These are phyloP conservation scores for Acheta domesticus DNA, from an alignment of 2,888 invertebrate species.

Conservation along the genomic window DNA sequence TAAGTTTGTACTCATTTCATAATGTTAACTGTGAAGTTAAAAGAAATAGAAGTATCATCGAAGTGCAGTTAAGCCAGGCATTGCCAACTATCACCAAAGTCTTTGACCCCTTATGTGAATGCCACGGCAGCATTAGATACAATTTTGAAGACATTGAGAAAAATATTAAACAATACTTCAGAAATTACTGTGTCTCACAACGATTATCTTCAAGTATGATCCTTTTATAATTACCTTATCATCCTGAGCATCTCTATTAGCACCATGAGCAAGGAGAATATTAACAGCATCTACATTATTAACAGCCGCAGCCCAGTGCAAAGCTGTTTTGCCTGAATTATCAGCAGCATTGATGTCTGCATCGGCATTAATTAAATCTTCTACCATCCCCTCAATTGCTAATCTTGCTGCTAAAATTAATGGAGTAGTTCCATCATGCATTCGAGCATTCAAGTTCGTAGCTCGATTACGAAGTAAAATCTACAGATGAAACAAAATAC, in stretches of 20 bases:
- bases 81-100: too few relatives aligned
- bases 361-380: slow-evolving; percentile 89
- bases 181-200: too few relatives aligned
- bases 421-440: slow-evolving; percentile 95
- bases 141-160: too few relatives aligned
- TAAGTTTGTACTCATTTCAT: too few relatives aligned
- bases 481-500: slow-evolving; percentile 49
- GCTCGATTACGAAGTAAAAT: slow-evolving; percentile 86
- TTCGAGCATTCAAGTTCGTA: slow-evolving; percentile 88
- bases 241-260: slow-evolving; percentile 95
- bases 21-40: too few relatives aligned
- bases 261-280: slow-evolving; percentile 85
- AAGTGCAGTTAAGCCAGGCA: too few relatives aligned
- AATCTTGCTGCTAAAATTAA: slow-evolving; percentile 86
- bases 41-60: too few relatives aligned
- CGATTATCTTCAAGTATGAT: too few relatives aligned
- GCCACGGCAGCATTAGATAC: too few relatives aligned
- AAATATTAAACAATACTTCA: too few relatives aligned
- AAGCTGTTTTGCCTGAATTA: slow-evolving; percentile 90
- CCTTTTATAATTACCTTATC: slow-evolving; percentile 63
- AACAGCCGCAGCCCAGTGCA: slow-evolving; percentile 98
- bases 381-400: slow-evolving; percentile 95
- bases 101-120: too few relatives aligned
- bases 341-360: slow-evolving; percentile 95
- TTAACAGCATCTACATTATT: slow-evolving; percentile 94